These are phyloP conservation scores for Micrasema minimum DNA, from an alignment of 1,140 invertebrate species.

Conservation along the genomic window DNA sequence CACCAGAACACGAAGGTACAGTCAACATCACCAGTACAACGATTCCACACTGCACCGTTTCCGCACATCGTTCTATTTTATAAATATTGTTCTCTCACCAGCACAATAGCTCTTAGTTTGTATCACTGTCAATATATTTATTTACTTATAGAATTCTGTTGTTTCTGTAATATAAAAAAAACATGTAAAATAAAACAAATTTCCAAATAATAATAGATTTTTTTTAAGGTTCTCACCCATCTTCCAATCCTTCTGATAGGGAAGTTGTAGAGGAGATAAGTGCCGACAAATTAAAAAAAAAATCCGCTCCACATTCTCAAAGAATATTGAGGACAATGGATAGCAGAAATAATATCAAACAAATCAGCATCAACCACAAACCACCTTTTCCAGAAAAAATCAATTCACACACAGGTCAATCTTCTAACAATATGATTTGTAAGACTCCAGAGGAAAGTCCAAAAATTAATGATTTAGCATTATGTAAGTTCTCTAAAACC, in stretches of 20 bases:
- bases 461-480: not conserved
- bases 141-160: constrained; percentile 20
- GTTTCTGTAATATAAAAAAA: constrained; percentile 37
- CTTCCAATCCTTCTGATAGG: constrained; percentile 54
- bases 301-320: constrained; percentile 51
- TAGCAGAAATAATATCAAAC: constrained; percentile 51
- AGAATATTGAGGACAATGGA: constrained; percentile 54
- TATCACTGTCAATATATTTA: constrained; percentile 34
- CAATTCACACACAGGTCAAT: not conserved
- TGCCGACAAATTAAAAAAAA: not conserved
- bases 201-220: constrained; percentile 48
- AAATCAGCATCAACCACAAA: constrained; percentile 48
- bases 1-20: constrained; percentile 54
- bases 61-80: constrained; percentile 49
- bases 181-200: constrained; percentile 44
- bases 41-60: constrained; percentile 49
- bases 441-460: not conserved
- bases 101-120: constrained; percentile 43
- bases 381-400: constrained; percentile 29
- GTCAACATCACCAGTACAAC: constrained; percentile 46
- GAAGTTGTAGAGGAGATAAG: constrained; percentile 50
- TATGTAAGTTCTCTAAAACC: no score
- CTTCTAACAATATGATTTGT: no score
- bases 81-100: constrained; percentile 38
- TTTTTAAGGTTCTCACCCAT: constrained; percentile 53